Base-by-base conservation (phyloP, 2,797 vertebrate species). In the Phataginus tricuspis region DNA sequence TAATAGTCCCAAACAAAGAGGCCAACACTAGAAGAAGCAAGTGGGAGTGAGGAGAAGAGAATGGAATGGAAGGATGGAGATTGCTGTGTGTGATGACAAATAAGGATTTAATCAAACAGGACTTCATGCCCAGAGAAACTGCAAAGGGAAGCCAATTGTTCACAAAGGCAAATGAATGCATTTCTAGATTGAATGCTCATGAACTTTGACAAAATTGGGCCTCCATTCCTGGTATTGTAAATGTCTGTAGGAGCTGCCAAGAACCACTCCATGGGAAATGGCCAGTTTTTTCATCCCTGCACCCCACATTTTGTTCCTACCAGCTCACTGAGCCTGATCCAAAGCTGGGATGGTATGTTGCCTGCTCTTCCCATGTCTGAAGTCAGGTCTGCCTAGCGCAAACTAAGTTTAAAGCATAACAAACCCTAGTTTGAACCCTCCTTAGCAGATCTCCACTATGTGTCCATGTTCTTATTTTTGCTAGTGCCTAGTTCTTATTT, bases 1-100 rank as follows among this genome's bases (percentile, higher is more conserved):
- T 96, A 96, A 92, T 91, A 90, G 86, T 64, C 68, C 91, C 82
- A 95, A 77, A 94, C 91, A 96, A 96, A 96, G 78, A 97, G 66
- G 66, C 74, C 83, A 45, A 55, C 2, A 10, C 16, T n/a, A 64
- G 94, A 95, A 85, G 82, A 69, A 95, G 19, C 18, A 69, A 90
- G 27, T 71, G 1, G 10, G 42, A 42, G 4, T 0, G 15, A 90
- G n/a, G 39, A 49, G 55, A 79, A 87, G 66, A 89, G 59, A 69
- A 45, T 37, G 21, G 6, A 15, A 61, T 3, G 23, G n/a, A 59
- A 63, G 27, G 53, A 79, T 27, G 12, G 59, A 74, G 68, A 53
- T 42, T 37, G 23, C 34, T 34, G 7, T 13, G 49, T 85, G 55
- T 7, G 53, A 12, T 82, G 93, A 89, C 69, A 83, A 95, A 89